Base-by-base conservation (phyloP, 2,888 invertebrate genomes). In the Nebria brevicollis region DNA sequence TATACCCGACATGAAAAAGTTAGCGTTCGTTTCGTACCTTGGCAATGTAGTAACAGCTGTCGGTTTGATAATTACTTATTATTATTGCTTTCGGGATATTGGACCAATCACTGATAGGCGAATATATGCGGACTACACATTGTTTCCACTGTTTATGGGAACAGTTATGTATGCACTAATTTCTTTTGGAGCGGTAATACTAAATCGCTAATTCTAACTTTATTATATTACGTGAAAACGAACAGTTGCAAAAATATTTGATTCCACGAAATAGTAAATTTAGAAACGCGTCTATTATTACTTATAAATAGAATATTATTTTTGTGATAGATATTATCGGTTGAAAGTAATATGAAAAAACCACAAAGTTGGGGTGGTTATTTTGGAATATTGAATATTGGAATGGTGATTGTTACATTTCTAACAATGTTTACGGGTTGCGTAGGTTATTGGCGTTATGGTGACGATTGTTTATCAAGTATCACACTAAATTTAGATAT, bases 361-460 rank as follows among this genome's bases (percentile, higher is more conserved):
- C 2, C 43, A 13, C 6, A 54, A 26, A 2, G 15, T n/a, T 74
- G 41, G 41, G 43, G 41, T 25, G 70, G 70, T 13, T 70, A 20
- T 15, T 72, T 54, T 77, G 77, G 77, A 20, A 54, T 72, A 6
- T n/a, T 77, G 11, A 77, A 65, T 41, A 11, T n/a, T 15, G 72
- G 34, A 26, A 72, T 77, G 65, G 8, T 4, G 1, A 64, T 72
- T n/a, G 20, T 72, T 8, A 77, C 77, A 13, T 0, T 41, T 65
- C 15, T 77, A 65, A 72, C 65, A 72, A 41, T 72, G 7, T 11
- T 77, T 15, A 77, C 77, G 54, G 77, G 77, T 42, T 54, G 11
- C 20, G n/a, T 64, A 7, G 77, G 77, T 72, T 77, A 77, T 34
- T 72, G 72, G 77, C 43, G 64, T 65, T 77, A 77, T 72, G 77